Evolutionary conservation across 2,113 vertebrate genomes (phyloP).

Genomic region (Rhineura floridana): DNA sequence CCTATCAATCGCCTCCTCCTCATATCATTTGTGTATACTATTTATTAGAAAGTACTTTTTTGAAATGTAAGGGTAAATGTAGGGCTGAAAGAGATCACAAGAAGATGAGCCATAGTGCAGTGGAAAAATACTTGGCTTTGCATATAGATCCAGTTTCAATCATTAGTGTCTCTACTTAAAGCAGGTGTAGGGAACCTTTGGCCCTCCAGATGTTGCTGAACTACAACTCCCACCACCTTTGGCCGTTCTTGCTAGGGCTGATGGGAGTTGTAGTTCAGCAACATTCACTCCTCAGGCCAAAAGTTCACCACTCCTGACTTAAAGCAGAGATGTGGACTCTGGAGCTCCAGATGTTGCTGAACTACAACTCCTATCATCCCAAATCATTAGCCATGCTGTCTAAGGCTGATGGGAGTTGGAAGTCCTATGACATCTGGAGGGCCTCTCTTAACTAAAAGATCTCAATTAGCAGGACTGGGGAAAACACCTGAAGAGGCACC

Average conservation of each 20-base stretch:
- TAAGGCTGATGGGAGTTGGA: background rate
- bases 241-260: background rate
- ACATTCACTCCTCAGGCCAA: no score
- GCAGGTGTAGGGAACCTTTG: background rate
- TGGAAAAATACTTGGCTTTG: background rate
- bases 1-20: background rate
- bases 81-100: background rate
- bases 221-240: background rate
- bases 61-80: background rate
- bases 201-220: background rate
- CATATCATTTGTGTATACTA: background rate
- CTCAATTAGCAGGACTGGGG: no score
- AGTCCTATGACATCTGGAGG: background rate
- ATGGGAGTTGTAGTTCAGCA: background rate
- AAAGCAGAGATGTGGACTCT: background rate
- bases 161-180: no score
- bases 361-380: background rate
- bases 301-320: no score
- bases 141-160: no score
- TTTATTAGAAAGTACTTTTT: background rate
- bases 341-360: background rate
- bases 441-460: background rate
- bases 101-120: background rate
- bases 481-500: no score
- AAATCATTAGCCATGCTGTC: background rate